These are phyloP conservation scores for Albula goreensis DNA, from an alignment of 2,113 vertebrate genomes.

Conservation along the genomic window DNA sequence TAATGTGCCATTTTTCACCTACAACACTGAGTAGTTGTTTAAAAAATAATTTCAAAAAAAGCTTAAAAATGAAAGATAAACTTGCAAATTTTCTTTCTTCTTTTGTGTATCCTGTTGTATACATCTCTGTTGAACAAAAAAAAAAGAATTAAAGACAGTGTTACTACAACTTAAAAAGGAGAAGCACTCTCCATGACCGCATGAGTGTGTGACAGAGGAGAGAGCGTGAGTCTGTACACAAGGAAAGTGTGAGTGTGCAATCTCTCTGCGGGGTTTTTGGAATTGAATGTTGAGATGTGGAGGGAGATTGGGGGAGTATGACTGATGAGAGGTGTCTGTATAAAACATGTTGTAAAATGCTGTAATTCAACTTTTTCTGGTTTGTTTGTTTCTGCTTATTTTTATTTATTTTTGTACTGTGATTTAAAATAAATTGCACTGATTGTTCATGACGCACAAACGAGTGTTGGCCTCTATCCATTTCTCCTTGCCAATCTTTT, in stretches of 20 bases:
- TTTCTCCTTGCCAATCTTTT: neutral
- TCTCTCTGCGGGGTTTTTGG: constrained; percentile 31
- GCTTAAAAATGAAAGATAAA: constrained; percentile 46
- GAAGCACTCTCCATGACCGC: constrained; percentile 73
- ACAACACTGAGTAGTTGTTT: constrained; percentile 80
- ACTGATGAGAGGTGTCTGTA: constrained; percentile 62
- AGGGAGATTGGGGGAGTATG: constrained; percentile 53
- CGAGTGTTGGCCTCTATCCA: constrained; percentile 28
- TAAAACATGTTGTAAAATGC: constrained; percentile 54
- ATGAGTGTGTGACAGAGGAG: constrained; percentile 42
- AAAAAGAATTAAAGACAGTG: constrained; percentile 66
- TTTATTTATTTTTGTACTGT: constrained; percentile 99
- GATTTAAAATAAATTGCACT: constrained; percentile 98
- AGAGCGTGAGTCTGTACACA: constrained; percentile 62
- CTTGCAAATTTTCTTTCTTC: constrained; percentile 60
- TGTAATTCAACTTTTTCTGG: constrained; percentile 64
- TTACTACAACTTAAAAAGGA: constrained; percentile 69
- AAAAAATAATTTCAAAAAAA: constrained; percentile 66
- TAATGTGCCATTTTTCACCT: constrained; percentile 83
- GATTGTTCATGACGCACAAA: constrained; percentile 74
- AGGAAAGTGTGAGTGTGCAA: constrained; percentile 58
- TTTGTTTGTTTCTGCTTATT: constrained; percentile 76
- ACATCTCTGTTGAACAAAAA: constrained; percentile 84
- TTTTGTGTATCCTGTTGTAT: constrained; percentile 87
- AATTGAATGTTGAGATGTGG: constrained; percentile 22